These are phyloP conservation scores for Drosophila mimetica DNA, from an alignment of 2,888 invertebrate genomes.

Conservation along the genomic window DNA sequence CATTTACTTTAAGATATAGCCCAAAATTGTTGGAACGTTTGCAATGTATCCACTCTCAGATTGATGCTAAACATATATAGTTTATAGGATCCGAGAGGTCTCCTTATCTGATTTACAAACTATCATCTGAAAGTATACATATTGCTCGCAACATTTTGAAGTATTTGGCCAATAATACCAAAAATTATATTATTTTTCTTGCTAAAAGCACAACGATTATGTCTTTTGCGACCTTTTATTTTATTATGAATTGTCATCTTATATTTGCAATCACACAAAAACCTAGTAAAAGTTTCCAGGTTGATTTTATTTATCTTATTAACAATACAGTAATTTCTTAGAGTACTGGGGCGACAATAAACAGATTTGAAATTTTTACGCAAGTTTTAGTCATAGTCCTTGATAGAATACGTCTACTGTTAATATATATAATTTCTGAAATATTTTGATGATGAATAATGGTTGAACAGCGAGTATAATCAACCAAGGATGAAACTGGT, in stretches of 20 bases:
- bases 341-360: slow-evolving; percentile 11
- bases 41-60: neutral
- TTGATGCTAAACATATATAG: neutral
- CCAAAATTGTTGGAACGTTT: neutral
- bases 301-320: slow-evolving; percentile 11
- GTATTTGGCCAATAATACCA: neutral
- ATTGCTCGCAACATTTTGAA: neutral
- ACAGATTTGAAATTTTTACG: slow-evolving; percentile 4
- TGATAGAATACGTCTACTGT: slow-evolving; percentile 1
- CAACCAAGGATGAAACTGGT: slow-evolving; percentile 1
- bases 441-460: neutral
- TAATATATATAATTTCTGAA: neutral
- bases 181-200: neutral
- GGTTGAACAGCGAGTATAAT: neutral
- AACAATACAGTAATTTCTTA: slow-evolving; percentile 15
- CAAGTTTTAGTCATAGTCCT: slow-evolving; percentile 7
- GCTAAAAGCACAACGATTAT: slow-evolving; percentile 1
- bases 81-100: too few species aligned
- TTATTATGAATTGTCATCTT: slow-evolving; percentile 11
- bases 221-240: neutral
- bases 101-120: neutral
- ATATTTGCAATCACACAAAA: slow-evolving; percentile 9
- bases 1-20: neutral
- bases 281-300: slow-evolving; percentile 12
- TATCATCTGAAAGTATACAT: neutral